phyloP scores from a whole-genome alignment of 2,113 vertebrate genomes.

The Mellivora capensis region DNA sequence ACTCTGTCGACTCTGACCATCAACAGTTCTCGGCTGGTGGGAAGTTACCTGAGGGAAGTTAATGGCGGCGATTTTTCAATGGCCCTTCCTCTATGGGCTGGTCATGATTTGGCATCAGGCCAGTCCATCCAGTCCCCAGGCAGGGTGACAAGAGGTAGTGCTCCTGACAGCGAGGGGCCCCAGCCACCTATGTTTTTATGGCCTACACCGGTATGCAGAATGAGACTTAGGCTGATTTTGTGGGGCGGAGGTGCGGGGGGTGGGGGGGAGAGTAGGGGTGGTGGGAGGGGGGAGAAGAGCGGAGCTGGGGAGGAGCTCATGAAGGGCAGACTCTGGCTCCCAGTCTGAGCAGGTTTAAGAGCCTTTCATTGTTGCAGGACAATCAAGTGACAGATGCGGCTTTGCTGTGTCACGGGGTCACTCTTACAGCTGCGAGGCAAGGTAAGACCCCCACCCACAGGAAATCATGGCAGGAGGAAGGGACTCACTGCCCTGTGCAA shows the following conservation, averaged over 20 bases:
- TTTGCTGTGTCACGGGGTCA: not conserved
- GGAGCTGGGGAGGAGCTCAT: not conserved
- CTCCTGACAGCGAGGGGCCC: not conserved
- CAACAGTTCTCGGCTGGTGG: not conserved
- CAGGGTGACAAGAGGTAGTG: not conserved
- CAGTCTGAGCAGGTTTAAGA: not conserved
- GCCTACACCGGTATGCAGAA: not conserved
- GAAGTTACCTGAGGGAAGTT: not conserved
- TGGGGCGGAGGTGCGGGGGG: not conserved
- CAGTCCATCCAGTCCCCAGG: not conserved
- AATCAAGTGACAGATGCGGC: not conserved
- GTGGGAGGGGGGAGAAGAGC: not conserved
- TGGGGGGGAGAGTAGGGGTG: no score
- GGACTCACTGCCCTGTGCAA: not conserved
- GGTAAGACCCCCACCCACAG: not conserved
- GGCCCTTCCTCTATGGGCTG: not conserved
- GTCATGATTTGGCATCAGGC: constrained; percentile 12
- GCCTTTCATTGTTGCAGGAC: not conserved
- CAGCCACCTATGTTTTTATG: not conserved
- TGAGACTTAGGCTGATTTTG: not conserved
- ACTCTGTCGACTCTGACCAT: not conserved
- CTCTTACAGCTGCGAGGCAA: not conserved
- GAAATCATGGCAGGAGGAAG: not conserved
- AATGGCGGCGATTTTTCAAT: not conserved
- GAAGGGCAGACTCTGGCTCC: not conserved